These are phyloP conservation scores for Vanessa cardui DNA, from an alignment of 2,888 invertebrate genomes.

Conservation along the genomic window DNA sequence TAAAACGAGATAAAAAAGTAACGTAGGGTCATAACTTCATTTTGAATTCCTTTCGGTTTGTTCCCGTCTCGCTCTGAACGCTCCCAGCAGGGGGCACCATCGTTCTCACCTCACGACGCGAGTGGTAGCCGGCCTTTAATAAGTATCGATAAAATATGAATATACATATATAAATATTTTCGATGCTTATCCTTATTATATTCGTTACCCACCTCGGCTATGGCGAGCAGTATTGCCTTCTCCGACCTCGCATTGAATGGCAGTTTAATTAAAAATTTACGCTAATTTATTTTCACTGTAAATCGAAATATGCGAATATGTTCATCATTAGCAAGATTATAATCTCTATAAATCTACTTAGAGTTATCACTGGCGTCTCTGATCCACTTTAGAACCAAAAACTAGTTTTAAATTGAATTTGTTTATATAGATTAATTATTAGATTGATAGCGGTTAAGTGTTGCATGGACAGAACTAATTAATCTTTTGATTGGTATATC, in stretches of 20 bases:
- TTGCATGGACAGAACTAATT: slow-evolving; percentile 75
- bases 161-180: slow-evolving; percentile 81
- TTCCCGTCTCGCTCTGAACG: slow-evolving; percentile 75
- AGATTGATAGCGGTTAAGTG: slow-evolving; percentile 75
- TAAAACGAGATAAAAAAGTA: slow-evolving; percentile 63
- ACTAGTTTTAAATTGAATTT: slow-evolving; percentile 73
- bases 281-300: slow-evolving; percentile 45
- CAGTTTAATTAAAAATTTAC: slow-evolving; percentile 40
- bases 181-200: slow-evolving; percentile 58
- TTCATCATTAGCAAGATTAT: slow-evolving; percentile 48
- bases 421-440: slow-evolving; percentile 65
- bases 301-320: slow-evolving; percentile 53
- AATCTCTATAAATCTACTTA: slow-evolving; percentile 14
- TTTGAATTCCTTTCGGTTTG: slow-evolving; percentile 78
- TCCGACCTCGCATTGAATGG: slow-evolving; percentile 7
- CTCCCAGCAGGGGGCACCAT: slow-evolving; percentile 79
- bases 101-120: slow-evolving; percentile 83
- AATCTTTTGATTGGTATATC: slow-evolving; percentile 69
- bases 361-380: slow-evolving; percentile 6
- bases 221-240: slow-evolving; percentile 16
- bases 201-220: slow-evolving; percentile 18
- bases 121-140: slow-evolving; percentile 82
- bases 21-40: slow-evolving; percentile 78
- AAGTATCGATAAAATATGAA: slow-evolving; percentile 83
- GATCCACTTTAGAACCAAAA: slow-evolving; percentile 42